These are phyloP conservation scores for Physella acuta DNA, from an alignment of 1,140 invertebrate species.

Conservation along the genomic window DNA sequence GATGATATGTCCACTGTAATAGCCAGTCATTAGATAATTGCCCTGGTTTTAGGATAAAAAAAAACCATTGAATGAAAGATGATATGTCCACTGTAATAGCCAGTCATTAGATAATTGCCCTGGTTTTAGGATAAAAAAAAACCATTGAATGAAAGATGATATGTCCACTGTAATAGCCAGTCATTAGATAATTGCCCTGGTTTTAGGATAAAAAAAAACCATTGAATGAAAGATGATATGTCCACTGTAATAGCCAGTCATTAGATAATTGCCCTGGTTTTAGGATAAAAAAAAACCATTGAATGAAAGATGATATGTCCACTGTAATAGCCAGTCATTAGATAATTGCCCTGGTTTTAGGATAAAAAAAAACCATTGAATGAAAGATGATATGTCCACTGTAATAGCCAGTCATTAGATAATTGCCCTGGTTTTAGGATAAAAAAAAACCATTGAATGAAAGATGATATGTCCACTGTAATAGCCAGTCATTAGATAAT, in stretches of 20 bases:
- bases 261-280: conserved; percentile 40
- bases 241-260: conserved; percentile 49
- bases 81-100: conserved; percentile 44
- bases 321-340: conserved; percentile 46
- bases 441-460: too few relatives aligned
- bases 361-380: too few relatives aligned
- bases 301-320: too few relatives aligned
- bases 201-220: too few relatives aligned
- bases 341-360: conserved; percentile 40
- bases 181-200: conserved; percentile 44
- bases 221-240: conserved; percentile 40
- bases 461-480: conserved; percentile 42
- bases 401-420: conserved; percentile 45
- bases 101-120: conserved; percentile 44
- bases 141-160: conserved; percentile 41
- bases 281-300: too few relatives aligned
- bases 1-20: conserved; percentile 44
- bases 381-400: conserved; percentile 45
- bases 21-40: conserved; percentile 42
- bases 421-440: conserved; percentile 42
- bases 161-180: conserved; percentile 45
- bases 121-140: too few relatives aligned
- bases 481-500: conserved; percentile 45
- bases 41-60: too few relatives aligned
- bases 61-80: conserved; percentile 39